These are phyloP conservation scores for Melanaphis sacchari DNA, from an alignment of 1,140 invertebrate species.

Conservation along the genomic window DNA sequence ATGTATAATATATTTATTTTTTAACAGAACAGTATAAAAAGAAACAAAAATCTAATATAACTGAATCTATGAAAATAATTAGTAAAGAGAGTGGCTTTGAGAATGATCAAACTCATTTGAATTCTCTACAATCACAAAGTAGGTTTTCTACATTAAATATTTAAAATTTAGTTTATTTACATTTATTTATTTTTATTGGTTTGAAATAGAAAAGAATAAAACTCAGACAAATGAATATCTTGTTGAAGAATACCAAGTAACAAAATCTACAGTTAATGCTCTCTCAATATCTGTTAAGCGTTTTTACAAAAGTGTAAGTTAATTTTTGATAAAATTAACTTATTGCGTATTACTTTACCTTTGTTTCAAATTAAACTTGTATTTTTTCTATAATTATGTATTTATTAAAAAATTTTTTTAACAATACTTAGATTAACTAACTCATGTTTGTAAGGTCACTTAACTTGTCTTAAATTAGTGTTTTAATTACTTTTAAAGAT, in stretches of 20 bases:
- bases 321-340: not conserved
- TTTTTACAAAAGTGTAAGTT: slow-evolving; percentile 53
- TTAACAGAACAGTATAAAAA: slow-evolving; percentile 16
- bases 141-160: not conserved
- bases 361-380: not conserved
- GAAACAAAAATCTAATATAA: not conserved
- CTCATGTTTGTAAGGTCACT: not conserved
- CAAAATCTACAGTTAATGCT: not conserved
- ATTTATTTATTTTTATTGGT: not conserved
- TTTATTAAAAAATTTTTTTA: not conserved
- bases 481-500: not conserved
- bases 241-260: slow-evolving; percentile 30
- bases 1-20: not conserved
- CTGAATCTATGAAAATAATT: not conserved
- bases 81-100: not conserved
- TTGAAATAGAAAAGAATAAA: not conserved
- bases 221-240: slow-evolving; percentile 18
- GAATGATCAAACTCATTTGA: slow-evolving; percentile 19
- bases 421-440: not conserved
- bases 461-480: not conserved
- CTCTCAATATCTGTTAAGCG: slow-evolving; percentile 36
- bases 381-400: not conserved
- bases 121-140: slow-evolving; percentile 30
- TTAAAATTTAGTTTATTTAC: not conserved
- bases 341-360: not conserved